Conservation (phyloP, 2,888 invertebrate species). For the Hanleya hanleyi region DNA sequence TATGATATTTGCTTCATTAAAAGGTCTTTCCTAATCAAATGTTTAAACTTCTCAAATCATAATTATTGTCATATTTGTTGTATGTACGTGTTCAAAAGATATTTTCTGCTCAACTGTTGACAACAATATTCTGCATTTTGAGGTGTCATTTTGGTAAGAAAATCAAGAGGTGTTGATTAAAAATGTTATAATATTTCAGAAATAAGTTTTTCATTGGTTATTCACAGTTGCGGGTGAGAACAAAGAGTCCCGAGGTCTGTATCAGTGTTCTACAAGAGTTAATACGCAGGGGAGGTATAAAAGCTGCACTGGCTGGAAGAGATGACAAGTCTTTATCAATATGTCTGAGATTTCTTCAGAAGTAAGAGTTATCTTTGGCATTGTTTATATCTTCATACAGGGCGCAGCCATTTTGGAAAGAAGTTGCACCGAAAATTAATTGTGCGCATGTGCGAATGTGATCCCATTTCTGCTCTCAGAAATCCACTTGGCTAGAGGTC, state of each 20-base stretch:
- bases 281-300: conserved; percentile 85
- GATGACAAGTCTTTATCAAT: conserved; percentile 80
- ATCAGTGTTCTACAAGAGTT: conserved; percentile 90
- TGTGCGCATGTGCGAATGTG: too few species aligned
- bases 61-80: too few species aligned
- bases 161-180: too few species aligned
- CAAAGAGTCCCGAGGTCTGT: conserved; percentile 81
- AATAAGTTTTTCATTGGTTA: background rate
- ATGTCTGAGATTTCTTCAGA: conserved; percentile 80
- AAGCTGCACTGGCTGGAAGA: conserved; percentile 83
- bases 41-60: too few species aligned
- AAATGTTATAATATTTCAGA: background rate
- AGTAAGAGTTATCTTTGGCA: conserved; percentile 38
- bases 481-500: too few species aligned
- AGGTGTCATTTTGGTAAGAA: too few species aligned
- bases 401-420: background rate
- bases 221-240: conserved; percentile 23
- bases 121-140: too few species aligned
- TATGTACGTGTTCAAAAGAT: too few species aligned
- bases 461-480: too few species aligned
- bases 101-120: too few species aligned
- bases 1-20: too few species aligned
- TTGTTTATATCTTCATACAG: background rate
- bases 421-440: background rate
- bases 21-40: too few species aligned